phyloP scores from a whole-genome alignment of 2,113 vertebrate species.

The Prinia subflava region DNA sequence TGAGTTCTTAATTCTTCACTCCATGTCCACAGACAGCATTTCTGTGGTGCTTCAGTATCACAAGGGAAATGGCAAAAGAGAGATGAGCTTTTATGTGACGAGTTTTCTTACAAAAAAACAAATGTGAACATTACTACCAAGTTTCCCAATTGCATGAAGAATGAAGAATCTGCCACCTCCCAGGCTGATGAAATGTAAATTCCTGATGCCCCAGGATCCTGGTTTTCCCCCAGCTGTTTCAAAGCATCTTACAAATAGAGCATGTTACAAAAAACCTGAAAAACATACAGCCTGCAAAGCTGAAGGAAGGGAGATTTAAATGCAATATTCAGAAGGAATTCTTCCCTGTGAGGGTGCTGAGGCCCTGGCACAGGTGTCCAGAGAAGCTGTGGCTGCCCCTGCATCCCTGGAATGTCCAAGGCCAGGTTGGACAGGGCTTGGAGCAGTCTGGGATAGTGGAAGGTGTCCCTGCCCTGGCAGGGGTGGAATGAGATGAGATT shows the following conservation, averaged over 20 bases:
- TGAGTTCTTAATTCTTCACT: background rate
- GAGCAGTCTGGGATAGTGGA: fast-evolving
- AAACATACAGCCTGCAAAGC: background rate
- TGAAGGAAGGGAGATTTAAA: background rate
- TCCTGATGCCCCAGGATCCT: background rate
- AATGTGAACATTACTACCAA: too few species aligned
- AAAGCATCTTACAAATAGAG: background rate
- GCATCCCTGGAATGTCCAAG: background rate
- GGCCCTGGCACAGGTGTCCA: background rate
- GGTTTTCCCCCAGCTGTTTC: background rate
- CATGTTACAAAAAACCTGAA: too few species aligned
- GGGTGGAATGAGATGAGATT: background rate
- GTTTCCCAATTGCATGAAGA: background rate
- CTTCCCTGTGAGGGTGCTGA: fast-evolving
- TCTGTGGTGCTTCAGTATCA: background rate
- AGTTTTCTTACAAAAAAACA: background rate
- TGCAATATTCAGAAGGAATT: background rate
- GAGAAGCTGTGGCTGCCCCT: background rate
- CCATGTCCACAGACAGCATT: background rate
- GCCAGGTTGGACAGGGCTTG: fast-evolving
- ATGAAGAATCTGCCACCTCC: background rate
- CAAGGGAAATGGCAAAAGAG: background rate
- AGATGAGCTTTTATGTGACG: background rate
- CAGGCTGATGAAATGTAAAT: background rate
- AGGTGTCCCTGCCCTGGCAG: background rate